Percentiles rank a stretch among this genome's conserved stretches.
Evolutionary conservation across 2,888 invertebrate species (phyloP).

Genomic region (Tanaodytes sp.): DNA sequence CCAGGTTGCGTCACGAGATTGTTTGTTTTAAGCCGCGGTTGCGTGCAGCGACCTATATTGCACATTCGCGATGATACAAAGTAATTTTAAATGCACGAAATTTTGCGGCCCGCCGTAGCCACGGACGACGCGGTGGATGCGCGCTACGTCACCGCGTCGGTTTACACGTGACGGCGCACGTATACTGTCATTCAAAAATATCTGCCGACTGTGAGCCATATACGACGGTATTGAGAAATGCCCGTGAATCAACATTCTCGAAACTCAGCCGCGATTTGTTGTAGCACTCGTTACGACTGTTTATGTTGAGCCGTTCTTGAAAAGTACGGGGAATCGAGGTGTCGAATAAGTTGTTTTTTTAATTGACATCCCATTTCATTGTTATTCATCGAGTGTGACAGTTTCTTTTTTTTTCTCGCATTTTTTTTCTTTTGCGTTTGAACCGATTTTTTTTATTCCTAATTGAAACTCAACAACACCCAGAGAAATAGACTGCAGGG

Average conservation of each 20-base stretch:
- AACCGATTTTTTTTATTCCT: too few relatives aligned
- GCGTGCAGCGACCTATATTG: slow-evolving; percentile 43
- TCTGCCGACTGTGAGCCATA: slow-evolving; percentile 46
- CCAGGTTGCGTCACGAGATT: slow-evolving; percentile 37
- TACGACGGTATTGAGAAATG: slow-evolving; percentile 45
- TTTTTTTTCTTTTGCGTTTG: background rate
- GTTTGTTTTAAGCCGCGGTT: slow-evolving; percentile 35
- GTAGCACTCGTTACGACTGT: slow-evolving; percentile 18
- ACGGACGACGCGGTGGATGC: slow-evolving; percentile 21
- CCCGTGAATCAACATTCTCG: slow-evolving; percentile 43
- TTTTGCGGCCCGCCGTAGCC: too few relatives aligned
- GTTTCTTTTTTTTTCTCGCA: too few relatives aligned
- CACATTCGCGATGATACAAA: slow-evolving; percentile 43
- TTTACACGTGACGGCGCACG: slow-evolving; percentile 42
- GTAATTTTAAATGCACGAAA: slow-evolving; percentile 22
- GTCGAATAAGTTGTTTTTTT: background rate
- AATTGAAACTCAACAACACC: too few relatives aligned
- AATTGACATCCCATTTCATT: too few relatives aligned
- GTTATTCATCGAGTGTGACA: too few relatives aligned
- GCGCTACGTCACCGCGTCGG: slow-evolving; percentile 38
- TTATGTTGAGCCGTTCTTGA: slow-evolving; percentile 20
- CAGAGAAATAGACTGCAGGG: too few relatives aligned
- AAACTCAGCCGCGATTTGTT: slow-evolving; percentile 24
- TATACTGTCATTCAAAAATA: slow-evolving; percentile 50
- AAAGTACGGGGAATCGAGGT: background rate